Percentiles rank a stretch among this genome's conserved stretches.
Evolutionary conservation across 53 echinoderm and acorn worm genomes (phyloP).

Genomic region (Zoroaster sp.): DNA sequence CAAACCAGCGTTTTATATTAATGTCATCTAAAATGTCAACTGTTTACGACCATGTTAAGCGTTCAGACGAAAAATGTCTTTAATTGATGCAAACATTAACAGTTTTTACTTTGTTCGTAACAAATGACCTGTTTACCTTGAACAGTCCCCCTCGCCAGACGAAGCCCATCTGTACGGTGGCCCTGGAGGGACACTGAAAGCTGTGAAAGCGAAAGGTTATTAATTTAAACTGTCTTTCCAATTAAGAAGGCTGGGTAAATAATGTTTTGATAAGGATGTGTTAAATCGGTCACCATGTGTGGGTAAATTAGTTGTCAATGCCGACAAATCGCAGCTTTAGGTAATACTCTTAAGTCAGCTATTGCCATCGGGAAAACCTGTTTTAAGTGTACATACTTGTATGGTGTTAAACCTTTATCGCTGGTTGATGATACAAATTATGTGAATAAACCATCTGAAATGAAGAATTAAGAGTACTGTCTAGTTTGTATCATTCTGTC

Average conservation of each 20-base stretch:
- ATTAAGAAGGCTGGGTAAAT: slow-evolving; percentile 25
- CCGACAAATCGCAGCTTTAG: slow-evolving; percentile 3
- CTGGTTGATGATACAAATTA: background rate
- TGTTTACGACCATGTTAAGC: background rate
- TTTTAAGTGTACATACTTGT: background rate
- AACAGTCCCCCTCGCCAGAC: slow-evolving; percentile 20
- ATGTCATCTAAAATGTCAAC: background rate
- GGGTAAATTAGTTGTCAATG: slow-evolving; percentile 33
- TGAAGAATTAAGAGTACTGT: background rate
- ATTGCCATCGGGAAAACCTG: background rate
- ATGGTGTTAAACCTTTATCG: background rate
- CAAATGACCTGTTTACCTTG: background rate
- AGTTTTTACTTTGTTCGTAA: background rate
- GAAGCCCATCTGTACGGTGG: slow-evolving; percentile 41
- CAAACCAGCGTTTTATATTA: background rate
- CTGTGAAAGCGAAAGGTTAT: slow-evolving; percentile 20
- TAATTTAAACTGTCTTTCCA: slow-evolving; percentile 23
- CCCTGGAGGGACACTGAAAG: slow-evolving; percentile 26
- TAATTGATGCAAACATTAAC: background rate
- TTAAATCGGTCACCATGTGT: background rate
- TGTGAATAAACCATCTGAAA: slow-evolving; percentile 34
- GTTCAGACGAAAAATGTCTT: background rate
- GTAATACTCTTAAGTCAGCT: background rate
- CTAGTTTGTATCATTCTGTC: too few relatives aligned
- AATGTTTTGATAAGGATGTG: slow-evolving; percentile 24